Evolutionary conservation across 2,888 invertebrate genomes (phyloP), one percentile per base, ranked within the genome.

Genomic region (Timema cristinae): DNA sequence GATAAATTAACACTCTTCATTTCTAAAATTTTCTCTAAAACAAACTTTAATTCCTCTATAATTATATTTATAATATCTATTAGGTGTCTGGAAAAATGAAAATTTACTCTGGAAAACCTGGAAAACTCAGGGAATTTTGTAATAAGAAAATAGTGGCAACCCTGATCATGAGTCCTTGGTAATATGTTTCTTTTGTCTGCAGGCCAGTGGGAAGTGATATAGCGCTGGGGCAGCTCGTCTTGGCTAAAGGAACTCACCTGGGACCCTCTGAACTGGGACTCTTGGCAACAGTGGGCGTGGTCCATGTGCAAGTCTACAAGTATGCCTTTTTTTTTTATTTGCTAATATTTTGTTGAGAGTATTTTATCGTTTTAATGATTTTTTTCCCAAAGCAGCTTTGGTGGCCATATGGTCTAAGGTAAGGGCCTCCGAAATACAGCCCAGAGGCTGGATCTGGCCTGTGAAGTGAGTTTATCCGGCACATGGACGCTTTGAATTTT

Each of bases 151-250:
- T n/a, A n/a, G n/a, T n/a, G n/a, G n/a, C n/a, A n/a, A 52, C 52
- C 52, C 8, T 52, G 52, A 13, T 52, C n/a, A 6, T 54, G 54
- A 54, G 54, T 13, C 13, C 54, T 15, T 54, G 13, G 13, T 54
- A n/a, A 54, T 54, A n/a, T 54, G 15, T 54, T 54, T 6, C 48
- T 5, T 9, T 63, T 32, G 32, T 32, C 13, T 63, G 52, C 76
- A 83, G 90, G 75, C 82, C 85, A n/a, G 81, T 89, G 75, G 86
- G 94, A 49, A 89, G 87, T 76, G 94, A 95, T 78, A 86, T 91
- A 51, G 80, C 84, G 7, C 79, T 83, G 78, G 88, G 89, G 2
- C 84, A 87, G 73, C 77, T 84, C 61, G 84, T 93, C 54, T 78
- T 93, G 16, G 76, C 79, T 10, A 80, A 81, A 71, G 85, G 86